Percentiles rank a stretch among this genome's conserved stretches.
Conservation (phyloP, 2,888 invertebrate species). For the Bibio marci region DNA sequence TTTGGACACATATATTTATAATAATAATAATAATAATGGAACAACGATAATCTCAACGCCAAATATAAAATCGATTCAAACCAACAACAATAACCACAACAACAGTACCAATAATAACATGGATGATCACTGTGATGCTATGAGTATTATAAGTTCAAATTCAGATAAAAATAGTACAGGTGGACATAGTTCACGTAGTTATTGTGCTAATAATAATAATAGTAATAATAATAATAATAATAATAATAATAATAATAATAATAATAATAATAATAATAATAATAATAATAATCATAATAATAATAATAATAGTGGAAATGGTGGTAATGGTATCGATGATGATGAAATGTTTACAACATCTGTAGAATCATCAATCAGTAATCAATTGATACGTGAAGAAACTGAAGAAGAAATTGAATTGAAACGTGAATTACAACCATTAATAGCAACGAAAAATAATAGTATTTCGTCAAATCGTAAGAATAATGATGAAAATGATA, state of each 20-base stretch:
- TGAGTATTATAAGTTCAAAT: conserved; percentile 33
- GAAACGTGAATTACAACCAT: conserved; percentile 27
- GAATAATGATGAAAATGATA: too few species aligned
- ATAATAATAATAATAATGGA: conserved; percentile 8
- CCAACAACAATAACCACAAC: too few species aligned
- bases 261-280: too few species aligned
- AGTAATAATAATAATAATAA: too few species aligned
- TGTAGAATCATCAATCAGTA: conserved; percentile 5
- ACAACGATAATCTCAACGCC: not conserved
- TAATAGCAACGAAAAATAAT: conserved; percentile 22
- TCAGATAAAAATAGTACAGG: conserved; percentile 27
- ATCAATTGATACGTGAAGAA: conserved; percentile 13
- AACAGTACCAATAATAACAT: too few species aligned
- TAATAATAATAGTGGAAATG: not conserved
- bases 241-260: too few species aligned
- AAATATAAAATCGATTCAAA: not conserved
- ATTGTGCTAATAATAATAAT: conserved; percentile 7
- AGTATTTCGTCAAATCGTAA: conserved; percentile 5
- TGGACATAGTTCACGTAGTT: conserved; percentile 9
- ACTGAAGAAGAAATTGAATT: conserved; percentile 25
- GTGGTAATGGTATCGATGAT: conserved; percentile 9
- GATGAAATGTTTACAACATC: conserved; percentile 12
- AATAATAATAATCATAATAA: too few species aligned
- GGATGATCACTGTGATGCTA: conserved; percentile 36
- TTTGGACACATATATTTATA: conserved; percentile 25